A percentile compares a stretch with the other conserved stretches of the same genome.
phyloP scores from a whole-genome alignment of 2,888 invertebrate species.

The Temnothorax unifasciatus region DNA sequence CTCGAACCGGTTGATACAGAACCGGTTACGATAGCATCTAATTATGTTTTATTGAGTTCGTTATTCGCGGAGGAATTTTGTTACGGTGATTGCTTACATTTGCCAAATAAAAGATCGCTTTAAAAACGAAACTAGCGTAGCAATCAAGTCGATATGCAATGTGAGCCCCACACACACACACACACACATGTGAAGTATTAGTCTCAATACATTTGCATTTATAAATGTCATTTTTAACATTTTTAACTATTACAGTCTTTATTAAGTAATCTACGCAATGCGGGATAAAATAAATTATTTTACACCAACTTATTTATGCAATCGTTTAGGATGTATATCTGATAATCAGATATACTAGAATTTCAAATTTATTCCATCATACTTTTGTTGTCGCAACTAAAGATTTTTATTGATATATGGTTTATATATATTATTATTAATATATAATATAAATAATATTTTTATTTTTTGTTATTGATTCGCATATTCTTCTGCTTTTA shows the following conservation, averaged over 20 bases:
- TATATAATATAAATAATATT: not conserved
- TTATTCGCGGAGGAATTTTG: not conserved
- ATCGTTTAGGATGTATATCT: not conserved
- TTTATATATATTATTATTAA: not conserved
- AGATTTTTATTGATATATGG: not conserved
- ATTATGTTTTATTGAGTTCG: conserved; percentile 34
- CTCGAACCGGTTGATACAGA: not conserved
- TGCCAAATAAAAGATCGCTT: conserved; percentile 22
- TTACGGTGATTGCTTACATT: conserved; percentile 6
- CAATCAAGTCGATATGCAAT: conserved; percentile 11
- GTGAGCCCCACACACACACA: too few relatives aligned
- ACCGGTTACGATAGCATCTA: conserved; percentile 20
- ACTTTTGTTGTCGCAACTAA: not conserved
- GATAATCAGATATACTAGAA: not conserved
- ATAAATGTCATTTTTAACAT: not conserved
- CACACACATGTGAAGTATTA: not conserved
- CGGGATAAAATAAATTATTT: not conserved
- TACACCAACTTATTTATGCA: not conserved
- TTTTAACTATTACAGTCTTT: not conserved
- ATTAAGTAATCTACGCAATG: not conserved
- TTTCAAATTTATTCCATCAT: not conserved
- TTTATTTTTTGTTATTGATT: not conserved
- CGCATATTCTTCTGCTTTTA: not conserved
- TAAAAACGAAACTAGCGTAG: conserved; percentile 38
- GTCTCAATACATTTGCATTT: not conserved